Conservation (phyloP, 2,888 invertebrate genomes). For the Microdon myrmicae region DNA sequence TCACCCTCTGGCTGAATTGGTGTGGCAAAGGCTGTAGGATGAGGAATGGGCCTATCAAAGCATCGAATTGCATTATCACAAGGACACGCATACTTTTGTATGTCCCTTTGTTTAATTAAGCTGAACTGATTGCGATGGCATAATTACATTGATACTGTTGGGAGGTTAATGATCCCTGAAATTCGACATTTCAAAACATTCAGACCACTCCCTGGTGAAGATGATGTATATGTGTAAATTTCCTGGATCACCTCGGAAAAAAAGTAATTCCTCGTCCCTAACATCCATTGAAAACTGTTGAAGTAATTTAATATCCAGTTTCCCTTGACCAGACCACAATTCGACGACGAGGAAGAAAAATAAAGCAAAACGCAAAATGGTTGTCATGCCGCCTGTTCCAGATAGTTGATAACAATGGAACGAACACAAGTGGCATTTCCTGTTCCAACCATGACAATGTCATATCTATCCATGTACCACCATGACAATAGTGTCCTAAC, state of each 20-base stretch:
- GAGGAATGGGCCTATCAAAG: constrained; percentile 34
- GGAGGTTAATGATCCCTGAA: constrained; percentile 42
- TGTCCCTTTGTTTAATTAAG: constrained; percentile 49
- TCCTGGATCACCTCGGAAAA: constrained; percentile 11
- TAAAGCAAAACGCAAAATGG: constrained; percentile 33
- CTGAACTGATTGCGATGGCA: constrained; percentile 39
- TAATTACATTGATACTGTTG: constrained; percentile 21
- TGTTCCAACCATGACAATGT: constrained; percentile 28
- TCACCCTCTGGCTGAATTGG: constrained; percentile 21
- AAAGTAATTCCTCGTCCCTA: constrained; percentile 2
- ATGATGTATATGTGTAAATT: too few relatives aligned
- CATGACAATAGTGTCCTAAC: constrained; percentile 45
- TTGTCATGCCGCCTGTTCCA: constrained; percentile 46
- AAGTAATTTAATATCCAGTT: constrained; percentile 10
- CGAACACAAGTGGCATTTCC: constrained; percentile 39
- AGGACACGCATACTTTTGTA: constrained; percentile 41
- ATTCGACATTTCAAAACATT: neutral
- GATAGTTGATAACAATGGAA: constrained; percentile 7
- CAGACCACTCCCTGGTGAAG: constrained; percentile 41
- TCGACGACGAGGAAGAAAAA: constrained; percentile 1
- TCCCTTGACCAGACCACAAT: constrained; percentile 10
- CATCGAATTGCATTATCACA: constrained; percentile 41
- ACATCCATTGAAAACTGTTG: neutral
- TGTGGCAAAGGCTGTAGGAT: neutral
- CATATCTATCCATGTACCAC: constrained; percentile 25